Evolutionary conservation across 2,888 invertebrate species (phyloP).

Genomic region (Allolobophora icterica): DNA sequence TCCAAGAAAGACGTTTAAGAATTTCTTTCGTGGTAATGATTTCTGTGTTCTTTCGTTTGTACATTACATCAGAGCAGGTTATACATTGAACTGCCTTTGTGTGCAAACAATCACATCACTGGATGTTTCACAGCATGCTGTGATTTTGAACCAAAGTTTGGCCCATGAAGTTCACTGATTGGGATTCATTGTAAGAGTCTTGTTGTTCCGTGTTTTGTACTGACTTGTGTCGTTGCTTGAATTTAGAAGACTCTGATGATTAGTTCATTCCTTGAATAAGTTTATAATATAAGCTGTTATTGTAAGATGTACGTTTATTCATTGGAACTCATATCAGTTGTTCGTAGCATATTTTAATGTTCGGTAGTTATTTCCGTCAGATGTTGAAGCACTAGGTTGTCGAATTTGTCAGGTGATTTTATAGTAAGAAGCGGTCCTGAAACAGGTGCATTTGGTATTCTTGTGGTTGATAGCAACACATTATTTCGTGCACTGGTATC

Average conservation of each 20-base stretch:
- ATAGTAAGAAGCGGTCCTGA: neutral
- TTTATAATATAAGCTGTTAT: conserved; percentile 11
- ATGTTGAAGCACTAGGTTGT: neutral
- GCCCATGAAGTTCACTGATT: neutral
- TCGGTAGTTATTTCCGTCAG: neutral
- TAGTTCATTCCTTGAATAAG: conserved; percentile 17
- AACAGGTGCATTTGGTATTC: neutral
- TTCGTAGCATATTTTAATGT: neutral
- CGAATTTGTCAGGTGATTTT: neutral
- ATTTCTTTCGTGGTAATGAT: neutral
- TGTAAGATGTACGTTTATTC: neutral
- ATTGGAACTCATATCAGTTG: neutral
- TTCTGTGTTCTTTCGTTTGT: neutral
- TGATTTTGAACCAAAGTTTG: neutral
- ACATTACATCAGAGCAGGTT: neutral
- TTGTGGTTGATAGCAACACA: neutral
- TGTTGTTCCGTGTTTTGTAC: neutral
- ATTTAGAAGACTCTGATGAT: neutral
- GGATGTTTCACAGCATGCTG: neutral
- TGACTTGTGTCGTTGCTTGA: neutral
- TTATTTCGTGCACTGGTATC: neutral
- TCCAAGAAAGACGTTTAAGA: neutral
- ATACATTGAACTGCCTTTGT: neutral
- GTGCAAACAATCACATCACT: neutral
- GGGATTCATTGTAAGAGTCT: neutral